Conservation (phyloP, 2,888 invertebrate species). For the Prionchulus punctatus region DNA sequence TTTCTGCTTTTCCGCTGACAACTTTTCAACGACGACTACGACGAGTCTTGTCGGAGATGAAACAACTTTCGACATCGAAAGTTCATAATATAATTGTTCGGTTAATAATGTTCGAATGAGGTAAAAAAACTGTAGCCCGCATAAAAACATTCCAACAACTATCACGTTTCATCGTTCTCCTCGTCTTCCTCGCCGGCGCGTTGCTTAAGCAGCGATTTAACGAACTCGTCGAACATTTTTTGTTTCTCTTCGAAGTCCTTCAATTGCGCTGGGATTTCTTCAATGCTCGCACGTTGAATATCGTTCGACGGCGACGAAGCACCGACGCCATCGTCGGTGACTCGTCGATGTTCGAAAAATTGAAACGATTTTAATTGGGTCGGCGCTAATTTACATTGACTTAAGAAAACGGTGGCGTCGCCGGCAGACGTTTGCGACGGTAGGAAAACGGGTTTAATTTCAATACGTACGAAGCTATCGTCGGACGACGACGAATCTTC, state of each 20-base stretch:
- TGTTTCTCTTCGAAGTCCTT: conserved; percentile 18
- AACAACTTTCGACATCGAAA: too few relatives aligned
- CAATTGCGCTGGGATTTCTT: neutral
- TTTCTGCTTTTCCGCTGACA: too few relatives aligned
- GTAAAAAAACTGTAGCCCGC: too few relatives aligned
- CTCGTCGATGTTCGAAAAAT: neutral
- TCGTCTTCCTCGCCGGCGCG: conserved; percentile 1
- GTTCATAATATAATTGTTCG: too few relatives aligned
- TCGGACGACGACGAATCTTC: conserved; percentile 7
- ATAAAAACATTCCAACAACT: neutral
- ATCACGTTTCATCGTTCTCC: neutral
- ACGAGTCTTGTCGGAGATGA: too few relatives aligned
- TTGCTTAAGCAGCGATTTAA: neutral
- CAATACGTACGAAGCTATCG: conserved; percentile 6
- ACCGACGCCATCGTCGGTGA: neutral
- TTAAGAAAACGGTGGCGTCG: conserved; percentile 60
- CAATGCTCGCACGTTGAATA: neutral
- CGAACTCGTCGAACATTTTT: conserved; percentile 21
- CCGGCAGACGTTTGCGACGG: conserved; percentile 27
- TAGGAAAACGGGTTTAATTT: neutral
- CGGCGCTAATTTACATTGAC: conserved; percentile 58
- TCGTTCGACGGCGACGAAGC: too few relatives aligned
- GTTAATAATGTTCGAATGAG: too few relatives aligned
- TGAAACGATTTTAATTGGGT: conserved; percentile 36
- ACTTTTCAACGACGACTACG: too few relatives aligned